Conservation (phyloP, 2,113 vertebrate genomes). For the Lota lota region DNA sequence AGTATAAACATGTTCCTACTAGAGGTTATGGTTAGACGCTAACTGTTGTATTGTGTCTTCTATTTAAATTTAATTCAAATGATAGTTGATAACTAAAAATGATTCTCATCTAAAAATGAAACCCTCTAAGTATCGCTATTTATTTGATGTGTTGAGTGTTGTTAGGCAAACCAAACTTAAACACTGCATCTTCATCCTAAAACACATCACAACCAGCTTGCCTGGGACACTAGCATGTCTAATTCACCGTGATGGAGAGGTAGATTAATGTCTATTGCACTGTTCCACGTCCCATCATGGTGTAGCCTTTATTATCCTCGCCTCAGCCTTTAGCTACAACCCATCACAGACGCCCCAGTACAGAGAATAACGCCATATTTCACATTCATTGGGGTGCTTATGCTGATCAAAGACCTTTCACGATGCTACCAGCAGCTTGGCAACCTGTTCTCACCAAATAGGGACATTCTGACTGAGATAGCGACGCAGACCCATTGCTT, state of each 20-base stretch:
- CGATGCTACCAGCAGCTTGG: slow-evolving; percentile 26
- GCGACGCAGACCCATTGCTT: slow-evolving; percentile 35
- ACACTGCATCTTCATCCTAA: background rate
- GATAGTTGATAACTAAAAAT: too few species aligned
- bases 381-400: slow-evolving; percentile 19
- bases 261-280: slow-evolving; percentile 34
- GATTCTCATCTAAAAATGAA: too few species aligned
- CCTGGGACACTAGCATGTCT: too few species aligned
- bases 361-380: slow-evolving; percentile 35
- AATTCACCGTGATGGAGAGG: background rate
- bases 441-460: slow-evolving; percentile 33
- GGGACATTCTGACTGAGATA: slow-evolving; percentile 35
- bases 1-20: too few species aligned
- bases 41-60: too few species aligned
- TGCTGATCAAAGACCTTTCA: slow-evolving; percentile 44
- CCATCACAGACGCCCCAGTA: slow-evolving; percentile 24
- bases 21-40: too few species aligned
- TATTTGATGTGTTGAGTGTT: too few species aligned
- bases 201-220: too few species aligned
- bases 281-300: slow-evolving; percentile 30
- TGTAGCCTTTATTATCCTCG: slow-evolving; percentile 3
- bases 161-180: background rate
- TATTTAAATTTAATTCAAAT: too few species aligned
- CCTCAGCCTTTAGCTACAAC: slow-evolving; percentile 1
- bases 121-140: too few species aligned